Percentiles rank a stretch among this genome's conserved stretches.
Conservation (phyloP, 2,888 invertebrate species). For the Cantharis lateralis region DNA sequence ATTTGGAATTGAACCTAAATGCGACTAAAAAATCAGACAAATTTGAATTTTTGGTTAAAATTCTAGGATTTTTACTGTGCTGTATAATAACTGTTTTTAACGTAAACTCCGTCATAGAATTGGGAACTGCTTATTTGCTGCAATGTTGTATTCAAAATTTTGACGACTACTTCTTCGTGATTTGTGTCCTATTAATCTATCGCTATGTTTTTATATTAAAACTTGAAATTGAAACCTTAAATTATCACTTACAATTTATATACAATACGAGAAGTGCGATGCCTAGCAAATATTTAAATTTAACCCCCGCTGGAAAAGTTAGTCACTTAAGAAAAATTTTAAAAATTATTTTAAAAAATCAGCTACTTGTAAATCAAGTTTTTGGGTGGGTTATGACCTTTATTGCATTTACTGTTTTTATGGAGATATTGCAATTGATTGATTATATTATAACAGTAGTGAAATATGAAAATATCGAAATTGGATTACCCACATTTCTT, state of each 20-base stretch:
- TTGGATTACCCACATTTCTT: no score
- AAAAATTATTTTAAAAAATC: neutral
- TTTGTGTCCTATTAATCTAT: neutral
- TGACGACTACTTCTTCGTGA: neutral
- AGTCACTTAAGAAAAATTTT: neutral
- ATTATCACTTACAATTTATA: neutral
- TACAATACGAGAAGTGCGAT: neutral
- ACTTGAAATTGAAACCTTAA: neutral
- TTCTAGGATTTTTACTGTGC: neutral
- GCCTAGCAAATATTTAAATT: neutral
- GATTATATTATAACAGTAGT: neutral
- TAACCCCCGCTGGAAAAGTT: neutral
- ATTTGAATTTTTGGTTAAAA: neutral
- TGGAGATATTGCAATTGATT: neutral
- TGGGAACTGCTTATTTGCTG: no score
- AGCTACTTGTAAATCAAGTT: neutral
- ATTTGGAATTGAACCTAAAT: neutral
- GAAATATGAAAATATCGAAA: no score
- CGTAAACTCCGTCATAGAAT: no score
- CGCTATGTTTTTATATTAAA: neutral
- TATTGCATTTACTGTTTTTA: neutral
- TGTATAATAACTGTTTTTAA: neutral
- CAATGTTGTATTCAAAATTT: neutral
- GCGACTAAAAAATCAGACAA: neutral
- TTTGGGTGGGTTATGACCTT: neutral